Evolutionary conservation across 2,888 invertebrate genomes (phyloP), one percentile per base, ranked within the genome.

Genomic region (Lymantria monacha): DNA sequence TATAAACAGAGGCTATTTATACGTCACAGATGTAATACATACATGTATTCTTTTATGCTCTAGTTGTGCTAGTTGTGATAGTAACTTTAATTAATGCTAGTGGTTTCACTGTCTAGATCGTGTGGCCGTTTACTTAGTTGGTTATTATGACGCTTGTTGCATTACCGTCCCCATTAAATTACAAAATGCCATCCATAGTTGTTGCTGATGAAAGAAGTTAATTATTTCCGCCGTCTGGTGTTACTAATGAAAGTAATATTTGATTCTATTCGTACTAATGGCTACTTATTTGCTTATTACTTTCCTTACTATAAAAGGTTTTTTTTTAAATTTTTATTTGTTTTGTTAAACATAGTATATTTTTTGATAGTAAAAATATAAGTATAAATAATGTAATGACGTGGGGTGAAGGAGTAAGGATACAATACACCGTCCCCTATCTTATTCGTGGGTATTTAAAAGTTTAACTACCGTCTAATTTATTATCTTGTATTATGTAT

Each of bases 211-310:
- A 76, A 83, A 77, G 71, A 74, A 81, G 75, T 72, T 76, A 80
- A 79, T 74, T 72, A 68, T 84, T 83, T 82, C 81, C 76, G 74
- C 75, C 70, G 61, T 66, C 68, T 67, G 79, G 71, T 61, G 67
- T 59, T 67, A 76, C 79, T 66, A 84, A 72, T 57, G 82, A 86
- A 78, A 88, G 87, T 85, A 81, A 79, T 80, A 79, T 79, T 58
- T 76, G 79, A 80, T 74, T 61, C 7, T 38, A 14, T 41, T 14
- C 14, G 13, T 41, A 12, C 41, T 41, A 33, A 33, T 41, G 10
- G 14, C 8, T 38, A 14, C 8, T 33, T 14, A 13, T 13, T 40
- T 40, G 13, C 12, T 12, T 40, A 41, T 33, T 33, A 33, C 33
- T 33, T 33, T 33, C 33, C 10, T 33, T 10, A 33, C 10, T 33